Base-by-base conservation (phyloP, 2,797 vertebrate species). In the Labroides dimidiatus region DNA sequence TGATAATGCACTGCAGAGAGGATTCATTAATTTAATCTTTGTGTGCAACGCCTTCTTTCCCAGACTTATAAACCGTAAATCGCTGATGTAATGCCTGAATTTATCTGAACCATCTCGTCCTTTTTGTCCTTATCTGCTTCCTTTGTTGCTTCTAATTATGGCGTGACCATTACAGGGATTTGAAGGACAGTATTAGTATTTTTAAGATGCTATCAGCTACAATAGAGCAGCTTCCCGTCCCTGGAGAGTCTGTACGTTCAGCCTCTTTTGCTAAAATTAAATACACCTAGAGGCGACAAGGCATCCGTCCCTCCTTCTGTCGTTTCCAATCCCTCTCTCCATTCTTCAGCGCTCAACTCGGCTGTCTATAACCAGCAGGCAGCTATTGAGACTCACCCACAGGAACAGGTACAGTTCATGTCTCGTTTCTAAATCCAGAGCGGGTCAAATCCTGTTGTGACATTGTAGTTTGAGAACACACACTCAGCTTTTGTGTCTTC, bases 181-280 rank as follows among this genome's bases (percentile, higher is more conserved):
- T 61, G 16, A 44, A 72, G 21, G 59, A 69, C 12, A 59, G 21
- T 30, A 3, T 60, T 16, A 41, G 16, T 57, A 16, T 59, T 63
- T 71, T 21, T 44, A 19, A 44, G 27, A 43, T 27, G 24, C 48
- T 13, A 20, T 48, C 44, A 33, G 59, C 41, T 42, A 4, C 36
- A 33, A 14, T 30, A 42, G 21, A 59, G 7, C 10, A 20, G 54
- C 63, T 47, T 48, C 67, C n/a, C 0, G 23, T 57, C 79, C 59
- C 79, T 8, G 1, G 60, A 72, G 76, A 72, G 23, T 27, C n/a
- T 42, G 60, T 12, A 43, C 47, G 54, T 70, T 64, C 53, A 49
- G 21, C 12, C 41, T 56, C 30, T 49, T 69, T 64, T 48, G 57
- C 69, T 79, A 53, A 78, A 85, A 78, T 85, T 49, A 80, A 87